Conservation (phyloP, 2,888 invertebrate genomes). For the Nephrotoma flavescens region DNA sequence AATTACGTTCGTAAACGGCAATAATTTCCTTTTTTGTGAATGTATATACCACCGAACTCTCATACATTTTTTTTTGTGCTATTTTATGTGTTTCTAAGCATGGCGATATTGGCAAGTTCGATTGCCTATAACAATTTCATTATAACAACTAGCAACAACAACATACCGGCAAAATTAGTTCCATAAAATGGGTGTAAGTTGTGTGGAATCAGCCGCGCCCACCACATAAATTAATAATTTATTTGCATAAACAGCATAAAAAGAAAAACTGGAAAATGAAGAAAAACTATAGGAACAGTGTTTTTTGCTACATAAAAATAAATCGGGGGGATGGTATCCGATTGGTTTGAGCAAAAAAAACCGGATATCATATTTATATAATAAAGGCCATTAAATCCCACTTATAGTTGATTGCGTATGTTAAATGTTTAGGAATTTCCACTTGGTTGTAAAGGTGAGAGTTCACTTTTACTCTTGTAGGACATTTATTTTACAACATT, state of each 20-base stretch:
- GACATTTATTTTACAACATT: neutral
- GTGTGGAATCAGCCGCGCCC: neutral
- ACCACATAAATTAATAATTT: neutral
- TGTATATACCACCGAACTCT: neutral
- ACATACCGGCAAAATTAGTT: neutral
- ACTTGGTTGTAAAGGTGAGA: neutral
- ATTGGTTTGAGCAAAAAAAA: neutral
- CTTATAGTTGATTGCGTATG: neutral
- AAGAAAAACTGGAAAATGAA: neutral
- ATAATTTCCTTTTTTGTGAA: neutral
- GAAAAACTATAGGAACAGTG: neutral
- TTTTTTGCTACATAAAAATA: neutral
- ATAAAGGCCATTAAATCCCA: neutral
- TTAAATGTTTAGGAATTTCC: neutral
- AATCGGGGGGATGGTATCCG: neutral
- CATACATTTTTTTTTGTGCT: neutral
- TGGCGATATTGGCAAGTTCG: neutral
- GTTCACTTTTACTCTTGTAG: no score
- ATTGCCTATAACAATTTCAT: neutral
- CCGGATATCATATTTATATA: neutral
- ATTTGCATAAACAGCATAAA: neutral
- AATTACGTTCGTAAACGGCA: neutral
- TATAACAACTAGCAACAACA: neutral
- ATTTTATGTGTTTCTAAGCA: neutral
- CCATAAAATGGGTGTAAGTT: neutral